phyloP scores from a whole-genome alignment of 2,113 vertebrate genomes.

The Okapia johnstoni region DNA sequence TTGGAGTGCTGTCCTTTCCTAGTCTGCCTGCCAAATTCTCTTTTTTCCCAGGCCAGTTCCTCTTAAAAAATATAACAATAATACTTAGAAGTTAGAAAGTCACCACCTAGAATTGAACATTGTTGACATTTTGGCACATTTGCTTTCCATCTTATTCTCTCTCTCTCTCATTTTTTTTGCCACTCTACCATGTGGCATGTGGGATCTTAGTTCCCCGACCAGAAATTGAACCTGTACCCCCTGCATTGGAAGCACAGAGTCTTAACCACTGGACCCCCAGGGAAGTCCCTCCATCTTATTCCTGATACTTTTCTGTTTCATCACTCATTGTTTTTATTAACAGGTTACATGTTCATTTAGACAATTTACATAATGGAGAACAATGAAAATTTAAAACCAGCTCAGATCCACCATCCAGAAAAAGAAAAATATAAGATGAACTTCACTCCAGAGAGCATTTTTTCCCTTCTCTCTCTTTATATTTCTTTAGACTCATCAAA shows the following conservation, averaged over 20 bases:
- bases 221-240: not conserved
- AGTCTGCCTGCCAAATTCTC: not conserved
- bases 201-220: not conserved
- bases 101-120: not conserved
- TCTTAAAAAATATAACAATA: not conserved
- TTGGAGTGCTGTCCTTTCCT: not conserved
- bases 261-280: not conserved
- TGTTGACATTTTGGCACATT: not conserved
- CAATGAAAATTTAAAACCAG: slow-evolving; percentile 10
- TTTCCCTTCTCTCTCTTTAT: not conserved
- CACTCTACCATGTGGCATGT: not conserved
- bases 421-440: not conserved
- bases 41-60: not conserved
- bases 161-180: not conserved
- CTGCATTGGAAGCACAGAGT: not conserved
- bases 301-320: not conserved
- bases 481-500: not conserved
- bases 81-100: not conserved
- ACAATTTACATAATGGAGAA: not conserved
- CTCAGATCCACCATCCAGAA: not conserved
- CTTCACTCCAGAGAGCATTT: not conserved
- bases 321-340: not conserved
- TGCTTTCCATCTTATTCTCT: not conserved
- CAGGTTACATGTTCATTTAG: not conserved
- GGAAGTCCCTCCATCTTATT: not conserved